Evolutionary conservation across 2,888 invertebrate species (phyloP).

Genomic region (Pseudococcus jackbeardsleyi): DNA sequence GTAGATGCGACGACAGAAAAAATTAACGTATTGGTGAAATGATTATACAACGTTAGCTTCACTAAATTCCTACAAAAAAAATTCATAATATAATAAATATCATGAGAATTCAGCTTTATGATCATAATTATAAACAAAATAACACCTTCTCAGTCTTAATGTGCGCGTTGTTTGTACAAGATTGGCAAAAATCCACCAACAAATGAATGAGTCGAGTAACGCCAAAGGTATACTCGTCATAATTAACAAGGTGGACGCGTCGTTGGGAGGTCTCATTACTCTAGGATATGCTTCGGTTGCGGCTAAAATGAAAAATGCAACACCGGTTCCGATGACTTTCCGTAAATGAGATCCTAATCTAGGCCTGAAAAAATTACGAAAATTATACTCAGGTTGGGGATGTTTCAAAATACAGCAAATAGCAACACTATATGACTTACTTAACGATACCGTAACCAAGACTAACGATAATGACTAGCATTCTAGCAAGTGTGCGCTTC

Average conservation of each 20-base stretch:
- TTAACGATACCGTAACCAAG: conserved; percentile 96
- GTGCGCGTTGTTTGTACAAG: conserved; percentile 92
- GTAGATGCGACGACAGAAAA: conserved; percentile 92
- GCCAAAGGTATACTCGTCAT: conserved; percentile 89
- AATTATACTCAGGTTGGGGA: neutral
- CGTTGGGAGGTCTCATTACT: conserved; percentile 77
- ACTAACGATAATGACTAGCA: conserved; percentile 94
- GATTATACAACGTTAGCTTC: conserved; percentile 89
- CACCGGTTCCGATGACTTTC: conserved; percentile 87
- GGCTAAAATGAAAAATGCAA: conserved; percentile 85
- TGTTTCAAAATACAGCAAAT: neutral
- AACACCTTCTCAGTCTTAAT: conserved; percentile 81
- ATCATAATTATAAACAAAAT: neutral
- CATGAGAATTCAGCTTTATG: neutral
- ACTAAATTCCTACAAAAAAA: conserved; percentile 82
- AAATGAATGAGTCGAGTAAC: conserved; percentile 86
- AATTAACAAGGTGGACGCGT: conserved; percentile 77
- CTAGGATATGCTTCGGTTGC: conserved; percentile 89
- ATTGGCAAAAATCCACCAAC: conserved; percentile 94
- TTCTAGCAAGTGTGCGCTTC: conserved; percentile 90
- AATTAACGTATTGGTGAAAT: conserved; percentile 94
- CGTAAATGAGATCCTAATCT: conserved; percentile 90
- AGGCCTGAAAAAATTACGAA: conserved; percentile 74
- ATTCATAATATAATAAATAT: conserved; percentile 7
- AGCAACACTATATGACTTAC: conserved; percentile 72